A percentile compares a stretch with the other conserved stretches of the same genome.
Evolutionary conservation across 2,113 vertebrate species (phyloP).

Genomic region (Cyprinodon variegatus): DNA sequence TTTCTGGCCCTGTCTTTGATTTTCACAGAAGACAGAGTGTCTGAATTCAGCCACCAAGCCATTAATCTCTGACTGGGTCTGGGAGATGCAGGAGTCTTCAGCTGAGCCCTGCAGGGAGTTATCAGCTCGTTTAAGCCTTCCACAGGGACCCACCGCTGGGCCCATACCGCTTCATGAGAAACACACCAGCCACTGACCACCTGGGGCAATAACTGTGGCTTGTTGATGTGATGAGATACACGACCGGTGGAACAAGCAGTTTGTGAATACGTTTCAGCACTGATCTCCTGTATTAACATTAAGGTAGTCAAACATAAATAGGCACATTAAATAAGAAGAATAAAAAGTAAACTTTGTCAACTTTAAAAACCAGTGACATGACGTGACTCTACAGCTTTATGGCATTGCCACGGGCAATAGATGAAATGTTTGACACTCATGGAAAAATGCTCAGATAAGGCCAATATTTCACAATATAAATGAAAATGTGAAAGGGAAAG

Average conservation of each 20-base stretch:
- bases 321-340: background rate
- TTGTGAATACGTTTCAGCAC: background rate
- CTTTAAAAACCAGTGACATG: background rate
- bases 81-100: conserved; percentile 50
- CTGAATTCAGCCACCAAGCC: conserved; percentile 58
- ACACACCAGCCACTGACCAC: conserved; percentile 26
- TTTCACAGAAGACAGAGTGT: conserved; percentile 53
- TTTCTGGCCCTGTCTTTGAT: conserved; percentile 49
- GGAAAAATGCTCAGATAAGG: background rate
- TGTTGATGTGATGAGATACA: conserved; percentile 27
- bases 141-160: conserved; percentile 48
- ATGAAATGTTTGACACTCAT: background rate
- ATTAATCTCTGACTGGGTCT: conserved; percentile 57
- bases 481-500: background rate
- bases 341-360: background rate
- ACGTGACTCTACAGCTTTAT: no score
- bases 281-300: background rate
- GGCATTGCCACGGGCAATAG: no score
- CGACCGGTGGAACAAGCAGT: conserved; percentile 18
- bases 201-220: conserved; percentile 17
- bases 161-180: conserved; percentile 7
- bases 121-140: conserved; percentile 43
- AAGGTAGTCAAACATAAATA: background rate
- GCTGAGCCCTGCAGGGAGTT: conserved; percentile 29
- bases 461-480: background rate